A percentile compares a stretch with the other conserved stretches of the same genome.
Conservation (phyloP, 2,113 vertebrate genomes). For the Heterochromis multidens region DNA sequence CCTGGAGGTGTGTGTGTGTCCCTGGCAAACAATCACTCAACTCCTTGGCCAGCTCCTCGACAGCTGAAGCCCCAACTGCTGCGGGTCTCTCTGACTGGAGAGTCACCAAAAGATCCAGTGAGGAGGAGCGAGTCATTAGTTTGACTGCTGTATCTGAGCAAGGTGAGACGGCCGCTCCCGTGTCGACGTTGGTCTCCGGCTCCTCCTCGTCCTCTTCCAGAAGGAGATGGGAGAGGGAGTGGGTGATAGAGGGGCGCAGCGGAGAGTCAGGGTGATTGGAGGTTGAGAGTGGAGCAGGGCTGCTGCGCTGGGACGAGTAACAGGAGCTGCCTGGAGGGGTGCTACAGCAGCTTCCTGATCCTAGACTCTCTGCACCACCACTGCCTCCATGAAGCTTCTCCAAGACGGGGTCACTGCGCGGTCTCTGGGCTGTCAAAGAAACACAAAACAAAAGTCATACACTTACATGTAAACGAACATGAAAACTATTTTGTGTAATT, state of each 20-base stretch:
- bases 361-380: slow-evolving; percentile 16
- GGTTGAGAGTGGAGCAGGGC: slow-evolving; percentile 12
- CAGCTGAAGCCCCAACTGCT: slow-evolving; percentile 45
- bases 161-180: slow-evolving; percentile 65
- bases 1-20: background rate
- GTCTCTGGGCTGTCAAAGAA: slow-evolving; percentile 20
- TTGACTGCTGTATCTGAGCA: background rate
- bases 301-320: slow-evolving; percentile 48
- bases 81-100: slow-evolving; percentile 32
- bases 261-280: slow-evolving; percentile 35
- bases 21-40: slow-evolving; percentile 46
- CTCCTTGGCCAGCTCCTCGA: slow-evolving; percentile 56
- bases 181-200: slow-evolving; percentile 86
- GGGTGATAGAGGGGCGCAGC: slow-evolving; percentile 8
- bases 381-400: slow-evolving; percentile 42
- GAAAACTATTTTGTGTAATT: background rate
- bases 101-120: slow-evolving; percentile 30
- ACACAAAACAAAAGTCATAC: background rate
- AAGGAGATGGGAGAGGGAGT: slow-evolving; percentile 18
- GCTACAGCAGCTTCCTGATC: slow-evolving; percentile 34
- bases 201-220: slow-evolving; percentile 63
- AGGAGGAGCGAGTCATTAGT: slow-evolving; percentile 32
- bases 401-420: slow-evolving; percentile 14
- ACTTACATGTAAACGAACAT: background rate
- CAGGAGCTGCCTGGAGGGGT: slow-evolving; percentile 63